These are phyloP conservation scores for Pycnonotus jocosus DNA, from an alignment of 2,113 vertebrate species.

Conservation along the genomic window DNA sequence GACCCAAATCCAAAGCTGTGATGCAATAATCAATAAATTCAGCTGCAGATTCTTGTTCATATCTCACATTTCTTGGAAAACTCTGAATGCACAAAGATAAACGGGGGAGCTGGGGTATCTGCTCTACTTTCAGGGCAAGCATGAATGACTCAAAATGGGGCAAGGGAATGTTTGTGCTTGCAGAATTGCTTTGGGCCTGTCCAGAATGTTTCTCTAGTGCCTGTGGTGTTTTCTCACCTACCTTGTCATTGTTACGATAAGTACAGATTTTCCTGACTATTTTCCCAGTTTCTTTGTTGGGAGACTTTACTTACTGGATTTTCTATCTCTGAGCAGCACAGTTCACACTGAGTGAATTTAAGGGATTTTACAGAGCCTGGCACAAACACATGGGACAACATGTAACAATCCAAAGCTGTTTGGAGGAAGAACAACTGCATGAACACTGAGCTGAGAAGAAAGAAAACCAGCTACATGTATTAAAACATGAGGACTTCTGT, in stretches of 20 bases:
- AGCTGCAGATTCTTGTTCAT: background rate
- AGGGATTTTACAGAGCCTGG: background rate
- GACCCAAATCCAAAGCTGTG: background rate
- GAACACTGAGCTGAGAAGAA: background rate
- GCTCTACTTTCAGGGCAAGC: background rate
- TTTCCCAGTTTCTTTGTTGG: background rate
- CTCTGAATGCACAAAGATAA: background rate
- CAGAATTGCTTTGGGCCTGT: background rate
- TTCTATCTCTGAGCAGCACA: background rate
- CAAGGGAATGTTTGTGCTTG: background rate
- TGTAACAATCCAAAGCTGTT: background rate
- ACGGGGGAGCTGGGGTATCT: too few relatives aligned
- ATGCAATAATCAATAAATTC: background rate
- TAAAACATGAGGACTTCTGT: background rate
- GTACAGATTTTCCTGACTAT: background rate
- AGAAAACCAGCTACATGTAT: background rate
- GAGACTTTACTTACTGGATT: background rate
- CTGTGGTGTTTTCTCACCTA: background rate
- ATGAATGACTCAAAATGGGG: rapidly evolving
- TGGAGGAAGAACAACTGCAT: background rate
- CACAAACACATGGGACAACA: background rate
- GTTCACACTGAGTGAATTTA: background rate
- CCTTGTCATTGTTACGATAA: background rate
- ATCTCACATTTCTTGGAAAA: background rate
- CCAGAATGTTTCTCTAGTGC: background rate